Conservation (phyloP, 53 echinoderm and acorn worm species). For the Echinarachnius parma region DNA sequence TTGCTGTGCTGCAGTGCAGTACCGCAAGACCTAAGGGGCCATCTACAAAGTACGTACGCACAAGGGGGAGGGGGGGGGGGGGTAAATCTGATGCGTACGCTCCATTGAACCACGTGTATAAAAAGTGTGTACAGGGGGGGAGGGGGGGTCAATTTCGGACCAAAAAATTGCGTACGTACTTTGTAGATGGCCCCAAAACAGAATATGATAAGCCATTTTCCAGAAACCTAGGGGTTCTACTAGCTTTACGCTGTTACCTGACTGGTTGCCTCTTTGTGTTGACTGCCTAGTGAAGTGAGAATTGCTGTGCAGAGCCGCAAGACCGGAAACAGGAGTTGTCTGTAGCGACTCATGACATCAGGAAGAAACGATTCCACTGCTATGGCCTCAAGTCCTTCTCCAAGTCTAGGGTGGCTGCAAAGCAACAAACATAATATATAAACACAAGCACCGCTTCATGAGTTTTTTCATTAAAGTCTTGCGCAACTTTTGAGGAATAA, state of each 20-base stretch:
- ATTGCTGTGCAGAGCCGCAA: slow-evolving; percentile 80
- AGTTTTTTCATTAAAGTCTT: too few species aligned
- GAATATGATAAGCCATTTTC: too few species aligned
- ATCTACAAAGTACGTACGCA: too few species aligned
- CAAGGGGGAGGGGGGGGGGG: too few species aligned
- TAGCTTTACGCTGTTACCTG: slow-evolving; percentile 49
- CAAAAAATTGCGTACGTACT: too few species aligned
- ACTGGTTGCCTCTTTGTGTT: slow-evolving; percentile 78
- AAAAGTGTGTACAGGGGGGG: too few species aligned
- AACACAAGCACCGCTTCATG: too few species aligned
- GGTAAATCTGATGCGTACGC: too few species aligned
- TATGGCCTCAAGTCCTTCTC: slow-evolving; percentile 28
- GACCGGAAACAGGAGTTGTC: slow-evolving; percentile 89
- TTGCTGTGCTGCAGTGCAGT: slow-evolving; percentile 79
- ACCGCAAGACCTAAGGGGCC: slow-evolving; percentile 67
- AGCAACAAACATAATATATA: slow-evolving; percentile 6
- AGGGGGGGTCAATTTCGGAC: too few species aligned
- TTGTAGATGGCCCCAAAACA: too few species aligned
- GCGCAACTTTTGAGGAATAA: too few species aligned
- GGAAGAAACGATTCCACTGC: slow-evolving; percentile 76
- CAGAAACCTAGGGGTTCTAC: slow-evolving; percentile 2
- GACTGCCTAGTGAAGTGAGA: slow-evolving; percentile 91
- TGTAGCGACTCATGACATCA: slow-evolving; percentile 81
- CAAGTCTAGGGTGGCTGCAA: slow-evolving; percentile 9
- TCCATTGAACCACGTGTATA: too few species aligned